phyloP scores from a whole-genome alignment of 2,113 vertebrate genomes.

The Cynocephalus volans region DNA sequence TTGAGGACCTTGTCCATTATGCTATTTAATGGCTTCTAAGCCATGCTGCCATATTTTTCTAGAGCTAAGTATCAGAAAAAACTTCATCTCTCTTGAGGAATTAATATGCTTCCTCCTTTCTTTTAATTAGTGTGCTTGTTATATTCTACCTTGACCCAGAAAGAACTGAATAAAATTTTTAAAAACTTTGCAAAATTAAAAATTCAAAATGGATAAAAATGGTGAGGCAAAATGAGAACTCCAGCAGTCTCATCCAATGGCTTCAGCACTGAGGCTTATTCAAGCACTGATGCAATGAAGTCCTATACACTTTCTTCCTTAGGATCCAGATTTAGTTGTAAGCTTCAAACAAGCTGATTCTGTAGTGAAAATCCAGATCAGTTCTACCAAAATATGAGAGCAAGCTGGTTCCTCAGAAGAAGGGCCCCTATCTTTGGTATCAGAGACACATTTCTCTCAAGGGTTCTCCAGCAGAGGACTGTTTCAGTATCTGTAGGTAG shows the following conservation, averaged over 20 bases:
- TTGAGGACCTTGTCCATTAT: neutral
- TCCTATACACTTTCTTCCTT: neutral
- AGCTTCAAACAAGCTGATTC: neutral
- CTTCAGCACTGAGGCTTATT: neutral
- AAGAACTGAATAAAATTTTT: conserved; percentile 57
- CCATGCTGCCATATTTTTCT: neutral
- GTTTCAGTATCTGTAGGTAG: neutral
- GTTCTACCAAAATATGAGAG: neutral
- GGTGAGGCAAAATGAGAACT: neutral
- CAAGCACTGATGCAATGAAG: rapidly evolving
- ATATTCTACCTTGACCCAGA: conserved; percentile 61
- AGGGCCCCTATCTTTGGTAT: neutral
- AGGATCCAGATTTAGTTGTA: neutral
- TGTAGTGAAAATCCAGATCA: neutral
- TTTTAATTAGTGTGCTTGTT: conserved; percentile 61
- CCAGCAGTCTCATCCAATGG: neutral
- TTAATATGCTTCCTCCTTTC: conserved; percentile 51
- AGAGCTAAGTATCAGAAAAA: conserved; percentile 30
- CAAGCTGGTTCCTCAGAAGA: neutral
- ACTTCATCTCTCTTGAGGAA: conserved; percentile 40
- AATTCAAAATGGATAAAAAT: conserved; percentile 44
- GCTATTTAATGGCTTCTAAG: neutral
- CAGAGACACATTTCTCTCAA: neutral
- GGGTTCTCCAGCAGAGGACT: neutral
- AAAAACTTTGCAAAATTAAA: conserved; percentile 61